Evolutionary conservation across 2,797 vertebrate genomes (phyloP).

Genomic region (Aselliscus stoliczkanus): DNA sequence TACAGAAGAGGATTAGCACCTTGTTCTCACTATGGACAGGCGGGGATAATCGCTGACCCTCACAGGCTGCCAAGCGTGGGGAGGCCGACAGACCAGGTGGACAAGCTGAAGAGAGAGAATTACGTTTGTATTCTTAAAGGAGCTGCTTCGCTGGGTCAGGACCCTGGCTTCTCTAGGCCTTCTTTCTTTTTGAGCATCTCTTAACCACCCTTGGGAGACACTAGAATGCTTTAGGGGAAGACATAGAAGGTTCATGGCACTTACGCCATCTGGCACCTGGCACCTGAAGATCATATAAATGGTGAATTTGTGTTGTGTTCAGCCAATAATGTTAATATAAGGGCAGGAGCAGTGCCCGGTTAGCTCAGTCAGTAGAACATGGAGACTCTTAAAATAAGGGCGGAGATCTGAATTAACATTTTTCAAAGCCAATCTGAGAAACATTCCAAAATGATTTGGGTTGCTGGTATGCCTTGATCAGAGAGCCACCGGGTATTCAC

Average conservation of each 20-base stretch:
- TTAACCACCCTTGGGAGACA: neutral
- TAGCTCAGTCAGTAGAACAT: too few species aligned
- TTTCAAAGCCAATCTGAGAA: slow-evolving; percentile 3
- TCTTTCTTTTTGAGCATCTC: neutral
- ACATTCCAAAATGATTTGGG: neutral
- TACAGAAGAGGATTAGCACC: slow-evolving; percentile 91
- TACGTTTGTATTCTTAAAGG: neutral
- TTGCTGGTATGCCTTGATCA: neutral
- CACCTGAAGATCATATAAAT: rapidly evolving
- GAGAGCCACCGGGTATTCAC: neutral
- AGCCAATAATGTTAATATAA: neutral
- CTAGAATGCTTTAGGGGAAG: neutral
- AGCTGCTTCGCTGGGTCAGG: neutral
- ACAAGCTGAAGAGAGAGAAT: slow-evolving; percentile 46
- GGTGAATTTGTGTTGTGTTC: neutral
- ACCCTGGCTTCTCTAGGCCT: neutral
- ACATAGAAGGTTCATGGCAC: neutral
- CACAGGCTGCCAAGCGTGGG: neutral
- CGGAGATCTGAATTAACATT: neutral
- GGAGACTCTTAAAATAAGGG: neutral
- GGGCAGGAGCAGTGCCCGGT: neutral
- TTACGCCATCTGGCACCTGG: too few species aligned
- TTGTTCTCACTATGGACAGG: slow-evolving; percentile 80
- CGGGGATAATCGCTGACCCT: slow-evolving; percentile 71
- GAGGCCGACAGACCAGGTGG: neutral